A percentile compares a stretch with the other conserved stretches of the same genome.
Evolutionary conservation across 2,113 vertebrate genomes (phyloP).

Genomic region (Pelusios castaneus): DNA sequence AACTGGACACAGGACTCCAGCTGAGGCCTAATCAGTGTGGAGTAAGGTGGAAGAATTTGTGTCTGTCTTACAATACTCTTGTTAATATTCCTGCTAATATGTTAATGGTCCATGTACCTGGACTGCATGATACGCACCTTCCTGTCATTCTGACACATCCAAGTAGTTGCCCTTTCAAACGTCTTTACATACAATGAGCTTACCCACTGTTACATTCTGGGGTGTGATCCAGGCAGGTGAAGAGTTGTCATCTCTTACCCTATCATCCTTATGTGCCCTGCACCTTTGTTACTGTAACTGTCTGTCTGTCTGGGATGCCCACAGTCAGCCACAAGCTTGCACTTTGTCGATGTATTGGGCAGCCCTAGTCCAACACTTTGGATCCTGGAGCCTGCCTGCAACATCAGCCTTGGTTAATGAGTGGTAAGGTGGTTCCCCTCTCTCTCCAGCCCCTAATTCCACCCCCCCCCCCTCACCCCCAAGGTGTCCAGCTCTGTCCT

Average conservation of each 20-base stretch:
- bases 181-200: not conserved
- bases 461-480: no score
- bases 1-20: no score
- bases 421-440: not conserved
- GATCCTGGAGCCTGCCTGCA: not conserved
- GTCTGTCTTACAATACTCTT: no score
- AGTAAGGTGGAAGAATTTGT: no score
- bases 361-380: not conserved
- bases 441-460: not conserved
- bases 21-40: no score
- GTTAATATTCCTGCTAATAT: no score
- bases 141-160: not conserved
- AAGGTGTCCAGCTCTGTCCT: not conserved
- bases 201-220: not conserved
- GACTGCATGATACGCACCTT: rapidly evolving
- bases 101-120: not conserved
- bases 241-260: not conserved
- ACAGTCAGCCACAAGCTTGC: not conserved
- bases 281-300: not conserved
- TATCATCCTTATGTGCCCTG: not conserved
- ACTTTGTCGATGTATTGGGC: not conserved
- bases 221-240: no score
- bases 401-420: not conserved
- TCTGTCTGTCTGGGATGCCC: not conserved
- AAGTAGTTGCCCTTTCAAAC: not conserved